Conservation (phyloP, 2,797 vertebrate species). For the Dermochelys coriacea region DNA sequence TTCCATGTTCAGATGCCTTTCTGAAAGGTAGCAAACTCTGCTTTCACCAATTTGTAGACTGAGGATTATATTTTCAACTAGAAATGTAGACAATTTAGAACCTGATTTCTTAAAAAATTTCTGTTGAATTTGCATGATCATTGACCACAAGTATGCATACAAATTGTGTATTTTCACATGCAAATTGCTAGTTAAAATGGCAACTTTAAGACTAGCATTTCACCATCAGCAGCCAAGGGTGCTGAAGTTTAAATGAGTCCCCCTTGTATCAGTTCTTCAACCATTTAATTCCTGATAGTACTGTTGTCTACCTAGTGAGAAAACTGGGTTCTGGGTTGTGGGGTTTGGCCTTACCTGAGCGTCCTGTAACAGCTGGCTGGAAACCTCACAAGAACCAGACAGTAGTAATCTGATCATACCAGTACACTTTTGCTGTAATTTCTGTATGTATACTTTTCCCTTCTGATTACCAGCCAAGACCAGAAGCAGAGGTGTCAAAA, state of each 20-base stretch:
- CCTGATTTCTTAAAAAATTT: not conserved
- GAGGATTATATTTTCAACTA: not conserved
- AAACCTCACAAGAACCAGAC: not conserved
- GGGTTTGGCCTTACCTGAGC: not conserved
- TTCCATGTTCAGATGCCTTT: not conserved
- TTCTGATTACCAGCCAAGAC: not conserved
- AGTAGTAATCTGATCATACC: not conserved
- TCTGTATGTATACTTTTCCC: not conserved
- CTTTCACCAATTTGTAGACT: not conserved
- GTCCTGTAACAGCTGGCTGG: not conserved
- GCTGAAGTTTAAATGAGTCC: not conserved
- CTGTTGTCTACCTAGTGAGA: not conserved
- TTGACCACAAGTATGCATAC: not conserved
- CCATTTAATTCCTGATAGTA: accelerated
- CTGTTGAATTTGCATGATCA: not conserved
- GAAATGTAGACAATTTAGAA: not conserved
- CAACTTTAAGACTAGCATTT: not conserved
- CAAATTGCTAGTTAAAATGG: not conserved
- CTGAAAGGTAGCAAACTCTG: not conserved
- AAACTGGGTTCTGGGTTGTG: slow-evolving; percentile 8
- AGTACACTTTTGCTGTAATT: not conserved
- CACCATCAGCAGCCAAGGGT: not conserved
- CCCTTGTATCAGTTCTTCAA: not conserved
- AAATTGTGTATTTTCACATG: not conserved
- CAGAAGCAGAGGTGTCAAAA: not conserved